phyloP scores from a whole-genome alignment of 2,113 vertebrate genomes.

The Corythaeola cristata region DNA sequence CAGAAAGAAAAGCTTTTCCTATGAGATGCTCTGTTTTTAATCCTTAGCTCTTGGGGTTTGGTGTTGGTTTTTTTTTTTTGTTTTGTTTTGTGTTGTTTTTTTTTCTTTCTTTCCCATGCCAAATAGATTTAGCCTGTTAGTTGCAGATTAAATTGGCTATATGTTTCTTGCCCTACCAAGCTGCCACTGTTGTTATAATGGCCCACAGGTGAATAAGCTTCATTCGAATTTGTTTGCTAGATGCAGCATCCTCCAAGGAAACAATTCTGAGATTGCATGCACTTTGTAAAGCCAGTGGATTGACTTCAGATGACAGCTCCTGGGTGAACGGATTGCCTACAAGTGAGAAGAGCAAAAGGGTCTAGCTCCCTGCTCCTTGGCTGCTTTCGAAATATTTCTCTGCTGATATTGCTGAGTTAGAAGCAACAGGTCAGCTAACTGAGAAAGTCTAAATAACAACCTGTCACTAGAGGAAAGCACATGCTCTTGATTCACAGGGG shows the following conservation, averaged over 20 bases:
- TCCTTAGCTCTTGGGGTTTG: not conserved
- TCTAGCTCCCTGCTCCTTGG: not conserved
- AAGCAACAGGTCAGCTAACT: not conserved
- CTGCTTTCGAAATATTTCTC: conserved; percentile 3
- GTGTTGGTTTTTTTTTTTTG: too few relatives aligned
- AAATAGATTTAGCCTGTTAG: not conserved
- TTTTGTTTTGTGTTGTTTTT: too few relatives aligned
- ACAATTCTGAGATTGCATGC: conserved; percentile 1
- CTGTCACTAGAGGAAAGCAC: not conserved
- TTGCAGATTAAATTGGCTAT: conserved; percentile 15
- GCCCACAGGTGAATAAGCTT: conserved; percentile 28
- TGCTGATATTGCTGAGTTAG: not conserved
- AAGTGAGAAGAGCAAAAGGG: not conserved
- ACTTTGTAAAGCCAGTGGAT: conserved; percentile 12
- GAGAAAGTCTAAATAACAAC: not conserved
- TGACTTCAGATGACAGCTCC: conserved; percentile 15
- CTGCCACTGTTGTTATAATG: not conserved
- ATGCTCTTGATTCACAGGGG: not conserved
- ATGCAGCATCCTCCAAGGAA: not conserved
- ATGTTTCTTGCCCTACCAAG: not conserved
- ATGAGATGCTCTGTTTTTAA: not conserved
- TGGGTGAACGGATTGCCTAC: not conserved
- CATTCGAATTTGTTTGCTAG: conserved; percentile 20
- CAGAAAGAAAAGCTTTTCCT: not conserved
- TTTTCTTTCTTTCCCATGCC: not conserved